Evolutionary conservation across 2,797 vertebrate species (phyloP), one percentile per base, ranked within the genome.

Genomic region (Smutsia temminckii): DNA sequence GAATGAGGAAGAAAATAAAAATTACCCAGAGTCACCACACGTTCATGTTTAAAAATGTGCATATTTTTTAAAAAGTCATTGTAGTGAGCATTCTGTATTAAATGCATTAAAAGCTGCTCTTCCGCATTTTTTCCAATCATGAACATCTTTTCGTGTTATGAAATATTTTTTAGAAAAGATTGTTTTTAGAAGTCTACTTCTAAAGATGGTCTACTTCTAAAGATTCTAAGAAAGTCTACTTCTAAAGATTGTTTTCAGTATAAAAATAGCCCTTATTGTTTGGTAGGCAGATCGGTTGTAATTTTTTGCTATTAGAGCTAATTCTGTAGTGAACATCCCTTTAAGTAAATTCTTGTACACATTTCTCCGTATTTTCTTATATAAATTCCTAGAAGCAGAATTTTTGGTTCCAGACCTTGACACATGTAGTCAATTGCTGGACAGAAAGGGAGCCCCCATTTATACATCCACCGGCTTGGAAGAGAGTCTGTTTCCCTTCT

Each of bases 1-100:
- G 46, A 94, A 72, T 61, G 37, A 51, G 4, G 74, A 93, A 92
- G 71, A 80, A 96, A 83, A 86, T 61, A 86, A 91, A 91, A 89
- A 84, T 84, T 61, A 87, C 27, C 42, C 20, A 83, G 3, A 87
- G 23, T 66, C 25, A 32, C n/a, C 20, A 95, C 0, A 68, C 0
- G 18, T 85, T 91, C 89, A 86, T n/a, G 21, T 83, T 79, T 77
- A 66, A 93, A 92, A 55, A 89, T 12, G 51, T 53, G 27, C 11
- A 57, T 66, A 71, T 37, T 74, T 91, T 53, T 55, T 0, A 64
- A 93, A 66, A 93, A 20, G 34, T 34, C 64, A 91, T 11, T 74
- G 2, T 27, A 92, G 8, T 55, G 51, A 87, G 34, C 12, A 42
- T 6, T 71, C 20, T 81, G n/a, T 46, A 77, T 83, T 64, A 85